These are phyloP conservation scores for Philopedon plagiatum DNA, from an alignment of 2,888 invertebrate species.

Conservation along the genomic window DNA sequence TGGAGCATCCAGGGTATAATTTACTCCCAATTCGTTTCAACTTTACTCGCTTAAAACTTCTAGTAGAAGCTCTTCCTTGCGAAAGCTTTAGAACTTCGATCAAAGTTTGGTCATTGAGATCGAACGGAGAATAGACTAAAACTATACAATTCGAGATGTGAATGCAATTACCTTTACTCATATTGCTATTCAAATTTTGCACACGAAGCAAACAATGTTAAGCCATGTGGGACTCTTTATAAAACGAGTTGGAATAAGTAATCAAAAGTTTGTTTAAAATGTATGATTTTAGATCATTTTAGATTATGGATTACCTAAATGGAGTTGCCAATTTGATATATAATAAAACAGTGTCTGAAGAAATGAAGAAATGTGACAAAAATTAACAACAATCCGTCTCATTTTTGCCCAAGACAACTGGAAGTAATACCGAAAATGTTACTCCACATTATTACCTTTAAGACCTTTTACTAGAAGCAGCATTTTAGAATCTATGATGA, in stretches of 20 bases:
- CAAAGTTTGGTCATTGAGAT: conserved; percentile 45
- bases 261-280: not conserved
- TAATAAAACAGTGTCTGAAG: no score
- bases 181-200: conserved; percentile 15
- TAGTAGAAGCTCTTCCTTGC: conserved; percentile 8
- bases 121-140: conserved; percentile 34
- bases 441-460: no score
- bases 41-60: conserved; percentile 15
- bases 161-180: conserved; percentile 35
- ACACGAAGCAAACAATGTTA: conserved; percentile 5
- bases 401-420: no score
- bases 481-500: no score
- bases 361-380: no score
- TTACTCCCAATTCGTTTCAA: not conserved
- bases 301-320: no score
- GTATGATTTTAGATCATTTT: no score
- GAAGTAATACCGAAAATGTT: no score
- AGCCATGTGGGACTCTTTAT: not conserved
- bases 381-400: no score
- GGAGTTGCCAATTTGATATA: no score
- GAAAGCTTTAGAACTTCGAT: conserved; percentile 28
- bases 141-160: conserved; percentile 37
- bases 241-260: not conserved
- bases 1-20: conserved; percentile 3
- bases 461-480: no score